A percentile compares a stretch with the other conserved stretches of the same genome.
Evolutionary conservation across 2,113 vertebrate genomes (phyloP).

Genomic region (Sorex fumeus): DNA sequence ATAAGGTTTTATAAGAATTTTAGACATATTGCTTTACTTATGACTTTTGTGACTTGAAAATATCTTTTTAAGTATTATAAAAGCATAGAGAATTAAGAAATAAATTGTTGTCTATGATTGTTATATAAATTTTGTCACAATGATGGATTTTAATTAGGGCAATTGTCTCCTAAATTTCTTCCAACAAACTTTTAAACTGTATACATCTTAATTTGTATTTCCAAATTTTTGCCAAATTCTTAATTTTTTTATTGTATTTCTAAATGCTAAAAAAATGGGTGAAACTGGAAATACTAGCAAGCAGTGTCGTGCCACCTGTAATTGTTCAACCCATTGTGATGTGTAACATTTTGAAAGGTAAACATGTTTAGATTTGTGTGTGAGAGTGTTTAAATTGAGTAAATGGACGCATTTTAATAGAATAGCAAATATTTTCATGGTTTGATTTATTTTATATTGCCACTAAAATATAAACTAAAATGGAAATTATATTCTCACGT

Average conservation of each 20-base stretch:
- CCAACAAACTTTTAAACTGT: neutral
- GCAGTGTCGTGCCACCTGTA: neutral
- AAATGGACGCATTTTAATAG: neutral
- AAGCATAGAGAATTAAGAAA: neutral
- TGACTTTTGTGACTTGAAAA: neutral
- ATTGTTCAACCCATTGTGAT: neutral
- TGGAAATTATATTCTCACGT: accelerated
- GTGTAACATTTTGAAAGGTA: neutral
- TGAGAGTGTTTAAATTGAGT: no score
- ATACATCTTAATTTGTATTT: neutral
- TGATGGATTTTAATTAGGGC: neutral
- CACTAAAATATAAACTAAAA: neutral
- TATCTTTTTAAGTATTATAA: neutral
- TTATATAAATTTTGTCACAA: neutral
- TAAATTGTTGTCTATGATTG: neutral
- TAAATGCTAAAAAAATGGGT: neutral
- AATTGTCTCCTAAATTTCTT: neutral
- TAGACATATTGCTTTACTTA: neutral
- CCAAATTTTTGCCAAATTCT: neutral
- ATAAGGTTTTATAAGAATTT: neutral
- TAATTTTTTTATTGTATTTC: neutral
- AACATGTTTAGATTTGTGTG: neutral
- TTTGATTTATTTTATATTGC: neutral
- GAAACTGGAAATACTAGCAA: neutral
- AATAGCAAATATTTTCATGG: neutral